These are phyloP conservation scores for Heterocephalus glaber DNA, from an alignment of 2,113 vertebrate species.

Conservation along the genomic window DNA sequence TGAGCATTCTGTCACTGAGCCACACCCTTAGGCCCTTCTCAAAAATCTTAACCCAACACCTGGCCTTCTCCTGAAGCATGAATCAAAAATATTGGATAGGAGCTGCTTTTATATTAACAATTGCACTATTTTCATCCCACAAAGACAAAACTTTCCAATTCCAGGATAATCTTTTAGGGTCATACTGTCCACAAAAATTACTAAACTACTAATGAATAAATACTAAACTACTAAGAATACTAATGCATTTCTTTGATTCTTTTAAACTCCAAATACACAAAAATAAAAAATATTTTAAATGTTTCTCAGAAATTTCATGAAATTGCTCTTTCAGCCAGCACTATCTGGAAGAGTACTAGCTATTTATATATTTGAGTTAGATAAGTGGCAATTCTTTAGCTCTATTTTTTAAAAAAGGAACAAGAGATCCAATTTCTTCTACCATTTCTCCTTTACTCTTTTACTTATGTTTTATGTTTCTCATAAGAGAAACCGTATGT, in stretches of 20 bases:
- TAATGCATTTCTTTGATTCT: background rate
- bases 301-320: slow-evolving; percentile 35
- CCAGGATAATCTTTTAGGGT: background rate
- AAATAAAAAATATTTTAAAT: background rate
- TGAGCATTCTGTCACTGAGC: background rate
- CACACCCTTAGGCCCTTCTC: background rate
- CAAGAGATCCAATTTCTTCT: background rate
- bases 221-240: background rate
- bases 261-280: slow-evolving; percentile 38
- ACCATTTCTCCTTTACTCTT: background rate
- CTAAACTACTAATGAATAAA: slow-evolving; percentile 5
- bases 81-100: background rate
- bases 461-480: background rate
- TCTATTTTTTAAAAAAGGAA: background rate
- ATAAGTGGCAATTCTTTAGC: background rate
- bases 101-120: background rate
- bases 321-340: background rate
- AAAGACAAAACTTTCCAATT: slow-evolving; percentile 11
- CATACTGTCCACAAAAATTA: background rate
- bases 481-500: background rate
- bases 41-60: background rate
- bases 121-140: background rate
- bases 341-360: background rate
- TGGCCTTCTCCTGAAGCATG: background rate
- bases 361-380: slow-evolving; percentile 16